Base-by-base conservation (phyloP, 2,888 invertebrate species). In the Ptycholaimellus sp. region DNA sequence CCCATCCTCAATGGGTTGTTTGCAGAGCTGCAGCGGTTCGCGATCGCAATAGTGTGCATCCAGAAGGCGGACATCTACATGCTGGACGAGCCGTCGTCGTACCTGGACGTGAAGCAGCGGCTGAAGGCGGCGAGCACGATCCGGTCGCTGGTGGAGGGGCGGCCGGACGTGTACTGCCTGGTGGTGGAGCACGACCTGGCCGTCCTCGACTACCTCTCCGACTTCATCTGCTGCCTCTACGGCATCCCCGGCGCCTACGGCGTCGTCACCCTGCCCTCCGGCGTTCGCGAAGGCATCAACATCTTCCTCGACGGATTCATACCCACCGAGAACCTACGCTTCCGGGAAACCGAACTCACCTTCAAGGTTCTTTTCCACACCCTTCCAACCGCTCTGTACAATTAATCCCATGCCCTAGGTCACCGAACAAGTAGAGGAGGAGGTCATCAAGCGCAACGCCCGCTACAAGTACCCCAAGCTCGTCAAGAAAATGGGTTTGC, bases 171-270 rank as follows among this genome's bases (percentile, higher is more conserved):
- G 61, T 96, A 87, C 59, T 82, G 96, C 49, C 87, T 96, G 49
- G 96, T 96, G 7, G 96, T 99, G 36, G 96, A 96, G 61, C 96
- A 96, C 59, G 96, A 96, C 68, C 71, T 96, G 63, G 90, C 93
- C 40, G 93, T 99, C 30, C 64, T 96, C 56, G 96, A 99, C 64
- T 96, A 99, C 61, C 68, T 96, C 39, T 93, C 93, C 5, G 96
- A 96, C 64, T 96, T 90, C 58, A 90, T 96, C 59, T 99, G 96
- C 64, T 83, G 85, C 59, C 65, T 96, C 38, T 96, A 99, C 62
- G 96, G 96, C 39, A 77, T 87, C 36, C 96, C 96, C 42, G 52
- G 53, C 37, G 90, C 85, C 50, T 96, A 96, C 61, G 96, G 96
- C 49, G 96, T 96, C 38, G 96, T 96, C 42, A 99, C 96, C 60